Evolutionary conservation across 2,113 vertebrate genomes (phyloP).

Genomic region (Petroica traversi): DNA sequence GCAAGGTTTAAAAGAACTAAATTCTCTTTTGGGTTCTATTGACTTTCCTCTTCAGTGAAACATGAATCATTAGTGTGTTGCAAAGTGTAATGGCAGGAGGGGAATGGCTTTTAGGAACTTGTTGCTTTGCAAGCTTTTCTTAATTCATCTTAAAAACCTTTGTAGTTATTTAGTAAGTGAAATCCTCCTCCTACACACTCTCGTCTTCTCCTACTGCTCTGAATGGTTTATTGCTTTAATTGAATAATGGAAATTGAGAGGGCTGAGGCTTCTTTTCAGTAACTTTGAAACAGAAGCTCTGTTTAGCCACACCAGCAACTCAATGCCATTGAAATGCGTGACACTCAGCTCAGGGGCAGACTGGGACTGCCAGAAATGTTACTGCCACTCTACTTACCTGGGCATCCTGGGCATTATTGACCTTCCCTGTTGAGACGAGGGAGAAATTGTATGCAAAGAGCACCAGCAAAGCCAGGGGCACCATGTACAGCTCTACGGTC

Average conservation of each 20-base stretch:
- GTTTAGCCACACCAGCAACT: background rate
- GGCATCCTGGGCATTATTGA: constrained; percentile 80
- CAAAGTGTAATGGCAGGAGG: background rate
- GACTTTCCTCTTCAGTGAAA: background rate
- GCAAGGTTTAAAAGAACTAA: background rate
- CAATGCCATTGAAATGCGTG: background rate
- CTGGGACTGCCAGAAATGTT: background rate
- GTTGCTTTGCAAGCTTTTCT: background rate
- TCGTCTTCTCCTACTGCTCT: background rate
- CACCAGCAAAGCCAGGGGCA: constrained; percentile 88
- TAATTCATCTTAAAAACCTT: background rate
- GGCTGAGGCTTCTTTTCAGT: background rate
- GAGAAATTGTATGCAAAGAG: constrained; percentile 90
- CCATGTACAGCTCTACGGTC: constrained; percentile 94
- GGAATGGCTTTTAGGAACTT: background rate
- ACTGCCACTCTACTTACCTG: constrained; percentile 79
- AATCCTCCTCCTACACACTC: background rate
- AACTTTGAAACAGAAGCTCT: background rate
- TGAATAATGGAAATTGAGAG: background rate
- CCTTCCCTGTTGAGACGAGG: constrained; percentile 75
- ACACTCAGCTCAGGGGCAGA: background rate
- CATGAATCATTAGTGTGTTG: background rate
- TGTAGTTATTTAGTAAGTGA: background rate
- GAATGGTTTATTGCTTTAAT: background rate
- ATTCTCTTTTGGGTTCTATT: background rate